A percentile compares a stretch with the other conserved stretches of the same genome.
Conservation (phyloP, 1,140 invertebrate species). For the Agrilus planipennis region DNA sequence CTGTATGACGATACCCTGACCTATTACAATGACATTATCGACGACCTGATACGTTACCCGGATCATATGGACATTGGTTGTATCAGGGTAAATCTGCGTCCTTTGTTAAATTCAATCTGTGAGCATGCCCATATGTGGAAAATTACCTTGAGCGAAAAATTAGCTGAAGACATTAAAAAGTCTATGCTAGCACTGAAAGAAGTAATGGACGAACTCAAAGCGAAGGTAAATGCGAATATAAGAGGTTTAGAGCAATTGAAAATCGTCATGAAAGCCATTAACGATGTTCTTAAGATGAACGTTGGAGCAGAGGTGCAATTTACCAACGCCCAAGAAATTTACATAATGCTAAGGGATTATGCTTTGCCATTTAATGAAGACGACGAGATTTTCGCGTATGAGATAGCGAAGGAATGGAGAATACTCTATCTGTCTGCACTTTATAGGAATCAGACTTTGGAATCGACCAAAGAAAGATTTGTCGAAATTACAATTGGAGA, state of each 20-base stretch:
- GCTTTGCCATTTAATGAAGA: conserved; percentile 33
- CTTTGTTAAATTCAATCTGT: conserved; percentile 49
- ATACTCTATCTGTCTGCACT: conserved; percentile 51
- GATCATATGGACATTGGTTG: conserved; percentile 48
- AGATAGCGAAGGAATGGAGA: conserved; percentile 54
- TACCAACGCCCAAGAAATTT: conserved; percentile 49
- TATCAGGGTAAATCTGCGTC: conserved; percentile 54
- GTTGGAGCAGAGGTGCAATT: conserved; percentile 65
- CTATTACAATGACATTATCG: conserved; percentile 67
- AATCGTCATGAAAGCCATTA: conserved; percentile 68
- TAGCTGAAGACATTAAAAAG: conserved; percentile 43
- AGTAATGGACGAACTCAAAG: conserved; percentile 44
- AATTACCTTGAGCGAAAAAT: conserved; percentile 46
- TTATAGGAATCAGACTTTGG: conserved; percentile 52
- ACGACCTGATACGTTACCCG: conserved; percentile 49
- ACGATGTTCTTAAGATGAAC: conserved; percentile 56
- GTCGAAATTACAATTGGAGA: conserved; percentile 59
- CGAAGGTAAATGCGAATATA: conserved; percentile 55
- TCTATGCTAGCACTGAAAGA: conserved; percentile 50
- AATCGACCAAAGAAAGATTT: conserved; percentile 66
- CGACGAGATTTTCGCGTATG: conserved; percentile 44
- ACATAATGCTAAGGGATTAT: conserved; percentile 27
- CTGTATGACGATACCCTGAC: conserved; percentile 74
- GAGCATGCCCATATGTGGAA: conserved; percentile 61
- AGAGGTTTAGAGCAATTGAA: conserved; percentile 71